phyloP scores from a whole-genome alignment of 2,797 vertebrate species.

The Darevskia mixta region DNA sequence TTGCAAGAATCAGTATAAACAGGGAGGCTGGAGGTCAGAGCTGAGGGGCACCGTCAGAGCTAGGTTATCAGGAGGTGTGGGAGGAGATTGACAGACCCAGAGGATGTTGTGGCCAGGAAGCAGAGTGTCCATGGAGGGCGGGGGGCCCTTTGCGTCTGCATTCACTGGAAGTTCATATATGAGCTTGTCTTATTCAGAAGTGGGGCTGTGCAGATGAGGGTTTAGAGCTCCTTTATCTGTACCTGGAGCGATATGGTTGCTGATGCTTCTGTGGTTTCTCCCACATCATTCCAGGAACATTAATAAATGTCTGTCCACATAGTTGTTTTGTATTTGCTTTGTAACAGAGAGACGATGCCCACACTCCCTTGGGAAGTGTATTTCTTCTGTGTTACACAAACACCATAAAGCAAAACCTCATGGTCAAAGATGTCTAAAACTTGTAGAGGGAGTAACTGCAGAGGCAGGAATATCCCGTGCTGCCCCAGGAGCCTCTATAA shows the following conservation, averaged over 20 bases:
- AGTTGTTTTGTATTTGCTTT: background rate
- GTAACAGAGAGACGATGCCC: background rate
- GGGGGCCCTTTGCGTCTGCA: background rate
- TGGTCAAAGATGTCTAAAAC: background rate
- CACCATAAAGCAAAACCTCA: background rate
- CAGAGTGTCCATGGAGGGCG: background rate
- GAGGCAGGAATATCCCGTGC: too few relatives aligned
- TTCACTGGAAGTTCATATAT: background rate
- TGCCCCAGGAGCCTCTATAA: background rate
- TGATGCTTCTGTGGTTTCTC: background rate
- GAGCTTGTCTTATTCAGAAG: background rate
- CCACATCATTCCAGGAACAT: background rate
- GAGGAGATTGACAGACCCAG: constrained; percentile 28
- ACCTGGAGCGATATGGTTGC: too few relatives aligned
- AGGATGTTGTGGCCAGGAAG: background rate
- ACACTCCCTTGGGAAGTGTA: background rate
- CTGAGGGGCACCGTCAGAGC: background rate
- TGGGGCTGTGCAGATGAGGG: background rate
- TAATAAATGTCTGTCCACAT: background rate
- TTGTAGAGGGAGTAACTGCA: background rate
- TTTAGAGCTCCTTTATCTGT: background rate
- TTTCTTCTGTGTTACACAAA: background rate
- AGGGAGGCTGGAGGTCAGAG: constrained; percentile 27
- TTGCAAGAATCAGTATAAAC: constrained; percentile 21
- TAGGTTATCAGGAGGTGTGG: constrained; percentile 24